Evolutionary conservation across 2,797 vertebrate genomes (phyloP).

Genomic region (Apodemus agrarius): DNA sequence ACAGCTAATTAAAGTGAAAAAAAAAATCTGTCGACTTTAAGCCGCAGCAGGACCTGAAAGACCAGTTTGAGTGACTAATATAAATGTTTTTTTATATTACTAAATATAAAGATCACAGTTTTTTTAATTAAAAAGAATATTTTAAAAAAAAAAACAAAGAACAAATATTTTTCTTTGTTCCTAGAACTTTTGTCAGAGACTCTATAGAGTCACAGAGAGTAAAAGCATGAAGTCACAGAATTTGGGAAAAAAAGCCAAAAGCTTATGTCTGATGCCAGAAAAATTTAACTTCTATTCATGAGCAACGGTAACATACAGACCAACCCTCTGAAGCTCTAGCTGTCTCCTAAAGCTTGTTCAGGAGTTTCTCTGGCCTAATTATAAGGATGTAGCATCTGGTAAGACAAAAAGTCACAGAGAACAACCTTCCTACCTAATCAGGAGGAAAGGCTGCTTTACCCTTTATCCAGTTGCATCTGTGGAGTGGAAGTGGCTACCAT

Average conservation of each 20-base stretch:
- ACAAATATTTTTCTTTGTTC: slow-evolving; percentile 24
- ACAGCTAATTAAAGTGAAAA: slow-evolving; percentile 40
- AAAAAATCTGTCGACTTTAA: slow-evolving; percentile 58
- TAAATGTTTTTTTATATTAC: neutral
- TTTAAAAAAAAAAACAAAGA: neutral
- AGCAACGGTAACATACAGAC: neutral
- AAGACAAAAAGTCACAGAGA: neutral
- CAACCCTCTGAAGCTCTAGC: neutral
- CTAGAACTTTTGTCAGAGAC: slow-evolving; percentile 47
- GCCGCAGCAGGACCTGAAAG: slow-evolving; percentile 50
- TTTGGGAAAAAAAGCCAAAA: neutral
- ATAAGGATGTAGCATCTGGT: neutral
- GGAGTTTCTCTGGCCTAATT: neutral
- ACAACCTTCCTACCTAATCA: neutral
- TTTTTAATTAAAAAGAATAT: neutral
- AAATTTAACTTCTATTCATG: neutral
- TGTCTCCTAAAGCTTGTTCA: neutral
- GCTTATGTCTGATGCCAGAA: slow-evolving; percentile 35
- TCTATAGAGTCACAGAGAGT: neutral
- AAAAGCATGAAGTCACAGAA: neutral
- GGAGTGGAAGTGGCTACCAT: neutral
- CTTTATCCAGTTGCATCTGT: neutral
- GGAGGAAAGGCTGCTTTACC: neutral
- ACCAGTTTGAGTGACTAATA: slow-evolving; percentile 44
- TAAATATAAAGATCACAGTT: neutral